phyloP scores from a whole-genome alignment of 2,888 invertebrate species.

The Brachylomia viminalis region DNA sequence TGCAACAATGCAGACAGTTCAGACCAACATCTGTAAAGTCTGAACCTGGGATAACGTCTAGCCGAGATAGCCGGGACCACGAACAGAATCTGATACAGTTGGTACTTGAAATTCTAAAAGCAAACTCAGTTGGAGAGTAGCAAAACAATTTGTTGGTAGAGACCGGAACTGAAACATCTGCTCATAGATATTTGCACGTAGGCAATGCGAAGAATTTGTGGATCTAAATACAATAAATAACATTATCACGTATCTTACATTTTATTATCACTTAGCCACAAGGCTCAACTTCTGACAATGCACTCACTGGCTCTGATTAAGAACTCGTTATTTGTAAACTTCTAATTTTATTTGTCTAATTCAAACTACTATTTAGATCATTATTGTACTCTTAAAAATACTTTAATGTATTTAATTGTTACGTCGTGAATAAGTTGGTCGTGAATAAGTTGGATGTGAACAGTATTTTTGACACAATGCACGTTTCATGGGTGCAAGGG shows the following conservation, averaged over 20 bases:
- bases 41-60: slow-evolving; percentile 68
- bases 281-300: neutral
- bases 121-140: slow-evolving; percentile 1
- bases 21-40: slow-evolving; percentile 70
- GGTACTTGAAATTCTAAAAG: slow-evolving; percentile 31
- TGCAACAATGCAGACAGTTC: slow-evolving; percentile 77
- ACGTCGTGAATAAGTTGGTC: slow-evolving; percentile 12
- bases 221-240: neutral
- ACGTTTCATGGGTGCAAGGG: slow-evolving; percentile 70
- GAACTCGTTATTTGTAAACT: slow-evolving; percentile 18
- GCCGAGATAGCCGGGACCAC: slow-evolving; percentile 55
- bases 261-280: neutral
- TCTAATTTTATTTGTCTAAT: slow-evolving; percentile 14
- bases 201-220: neutral
- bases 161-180: slow-evolving; percentile 18
- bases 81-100: slow-evolving; percentile 38
- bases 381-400: slow-evolving; percentile 35
- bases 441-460: slow-evolving; percentile 19
- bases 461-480: slow-evolving; percentile 67
- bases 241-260: neutral
- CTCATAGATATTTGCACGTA: neutral
- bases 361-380: slow-evolving; percentile 27
- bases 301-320: neutral
- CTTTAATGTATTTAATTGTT: slow-evolving; percentile 21
- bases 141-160: slow-evolving; percentile 4